A percentile compares a stretch with the other conserved stretches of the same genome.
Conservation (phyloP, 2,797 vertebrate species). For the Amblyopsis hoosieri region DNA sequence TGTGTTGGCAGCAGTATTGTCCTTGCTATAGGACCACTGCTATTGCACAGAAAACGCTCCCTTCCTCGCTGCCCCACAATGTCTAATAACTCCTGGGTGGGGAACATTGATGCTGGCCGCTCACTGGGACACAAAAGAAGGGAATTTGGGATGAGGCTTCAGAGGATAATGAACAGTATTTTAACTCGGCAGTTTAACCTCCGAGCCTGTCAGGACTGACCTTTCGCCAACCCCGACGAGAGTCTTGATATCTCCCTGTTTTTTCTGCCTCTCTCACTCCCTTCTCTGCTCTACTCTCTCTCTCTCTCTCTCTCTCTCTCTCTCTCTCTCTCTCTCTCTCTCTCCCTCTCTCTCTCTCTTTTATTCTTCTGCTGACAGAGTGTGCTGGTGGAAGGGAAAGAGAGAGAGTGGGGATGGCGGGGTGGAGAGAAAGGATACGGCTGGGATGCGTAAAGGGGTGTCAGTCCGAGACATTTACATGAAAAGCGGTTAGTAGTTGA, state of each 20-base stretch:
- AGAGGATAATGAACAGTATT: conserved; percentile 99
- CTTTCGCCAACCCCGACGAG: conserved; percentile 98
- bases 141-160: conserved; percentile 95
- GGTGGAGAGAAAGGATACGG: conserved; percentile 34
- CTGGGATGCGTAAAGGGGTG: conserved; percentile 92
- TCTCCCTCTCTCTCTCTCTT: conserved; percentile 61
- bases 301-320: background rate
- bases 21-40: conserved; percentile 79
- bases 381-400: conserved; percentile 64
- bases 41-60: conserved; percentile 80
- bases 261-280: conserved; percentile 51
- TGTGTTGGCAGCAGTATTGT: conserved; percentile 74
- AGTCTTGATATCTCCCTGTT: conserved; percentile 92
- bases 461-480: conserved; percentile 98
- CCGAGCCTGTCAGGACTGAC: conserved; percentile 97
- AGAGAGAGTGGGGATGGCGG: conserved; percentile 35
- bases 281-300: conserved; percentile 7
- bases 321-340: conserved; percentile 47
- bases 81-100: conserved; percentile 94
- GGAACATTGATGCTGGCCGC: conserved; percentile 90
- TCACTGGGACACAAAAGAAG: conserved; percentile 95
- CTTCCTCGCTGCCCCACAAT: conserved; percentile 86
- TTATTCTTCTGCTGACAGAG: conserved; percentile 77
- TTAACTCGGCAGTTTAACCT: conserved; percentile 99
- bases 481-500: conserved; percentile 96